Conservation (phyloP, 2,113 vertebrate genomes). For the Proterorhinus semilunaris region DNA sequence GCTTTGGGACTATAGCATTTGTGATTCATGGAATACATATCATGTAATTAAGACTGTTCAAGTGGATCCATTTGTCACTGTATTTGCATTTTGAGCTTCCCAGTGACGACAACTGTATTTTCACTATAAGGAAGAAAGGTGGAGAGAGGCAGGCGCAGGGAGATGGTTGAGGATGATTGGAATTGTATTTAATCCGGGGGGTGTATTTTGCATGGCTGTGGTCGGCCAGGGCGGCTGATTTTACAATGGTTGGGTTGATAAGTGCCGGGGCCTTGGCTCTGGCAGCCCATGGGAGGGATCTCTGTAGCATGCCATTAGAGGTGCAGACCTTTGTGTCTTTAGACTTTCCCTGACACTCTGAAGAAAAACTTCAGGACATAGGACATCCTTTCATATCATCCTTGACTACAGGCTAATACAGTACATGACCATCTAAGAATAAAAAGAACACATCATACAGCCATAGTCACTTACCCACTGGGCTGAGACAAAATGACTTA, state of each 20-base stretch:
- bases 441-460: background rate
- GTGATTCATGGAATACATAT: conserved; percentile 83
- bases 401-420: conserved; percentile 1
- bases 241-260: conserved; percentile 80
- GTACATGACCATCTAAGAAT: conserved; percentile 14
- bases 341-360: conserved; percentile 51
- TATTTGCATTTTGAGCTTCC: conserved; percentile 74
- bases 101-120: conserved; percentile 68
- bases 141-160: conserved; percentile 43
- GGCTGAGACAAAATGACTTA: background rate
- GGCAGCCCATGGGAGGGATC: conserved; percentile 65
- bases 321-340: conserved; percentile 62
- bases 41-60: conserved; percentile 81
- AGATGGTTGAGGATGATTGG: conserved; percentile 75
- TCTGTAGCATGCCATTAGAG: conserved; percentile 52
- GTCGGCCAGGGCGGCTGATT: conserved; percentile 76
- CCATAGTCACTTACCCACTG: background rate
- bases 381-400: conserved; percentile 15
- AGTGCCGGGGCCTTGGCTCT: conserved; percentile 65
- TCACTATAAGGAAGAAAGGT: conserved; percentile 64
- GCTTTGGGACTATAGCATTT: conserved; percentile 74
- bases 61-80: conserved; percentile 75
- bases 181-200: conserved; percentile 74
- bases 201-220: conserved; percentile 76
- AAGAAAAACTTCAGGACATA: conserved; percentile 39